These are phyloP conservation scores for Chymomyza amoena DNA, from an alignment of 2,888 invertebrate species.

Conservation along the genomic window DNA sequence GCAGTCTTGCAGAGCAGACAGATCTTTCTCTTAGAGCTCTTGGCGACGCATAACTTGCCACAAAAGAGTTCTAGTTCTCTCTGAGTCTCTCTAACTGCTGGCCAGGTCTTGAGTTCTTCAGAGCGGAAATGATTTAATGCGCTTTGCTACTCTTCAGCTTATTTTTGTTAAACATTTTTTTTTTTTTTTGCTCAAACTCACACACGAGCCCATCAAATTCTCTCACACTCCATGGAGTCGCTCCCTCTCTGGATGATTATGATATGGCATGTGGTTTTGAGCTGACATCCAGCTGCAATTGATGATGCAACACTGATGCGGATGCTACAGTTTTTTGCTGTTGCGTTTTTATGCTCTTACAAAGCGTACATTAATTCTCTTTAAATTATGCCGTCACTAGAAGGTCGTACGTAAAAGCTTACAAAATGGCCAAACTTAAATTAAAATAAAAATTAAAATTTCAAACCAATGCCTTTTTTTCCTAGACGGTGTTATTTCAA, in stretches of 20 bases:
- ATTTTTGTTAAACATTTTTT: constrained; percentile 65
- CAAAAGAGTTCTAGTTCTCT: not conserved
- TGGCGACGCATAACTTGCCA: not conserved
- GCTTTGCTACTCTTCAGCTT: constrained; percentile 70
- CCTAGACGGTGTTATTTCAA: no score
- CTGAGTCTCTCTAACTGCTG: not conserved
- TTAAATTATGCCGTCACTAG: no score
- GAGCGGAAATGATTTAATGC: constrained; percentile 73
- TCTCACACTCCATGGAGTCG: not conserved
- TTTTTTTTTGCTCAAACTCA: constrained; percentile 20
- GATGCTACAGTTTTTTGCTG: constrained; percentile 29
- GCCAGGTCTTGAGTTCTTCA: constrained; percentile 50
- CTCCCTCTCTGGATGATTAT: constrained; percentile 45
- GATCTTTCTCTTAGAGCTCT: not conserved
- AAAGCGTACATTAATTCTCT: not conserved
- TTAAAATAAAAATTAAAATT: no score
- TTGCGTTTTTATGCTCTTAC: not conserved
- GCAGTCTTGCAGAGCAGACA: not conserved
- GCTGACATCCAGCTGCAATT: constrained; percentile 22
- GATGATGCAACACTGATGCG: constrained; percentile 20
- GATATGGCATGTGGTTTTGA: constrained; percentile 48
- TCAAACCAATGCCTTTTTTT: no score
- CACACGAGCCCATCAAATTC: constrained; percentile 9
- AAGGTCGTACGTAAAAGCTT: no score
- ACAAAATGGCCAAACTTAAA: no score